Percentiles rank a stretch among this genome's conserved stretches.
These are phyloP conservation scores for Paracanthobrama guichenoti DNA, from an alignment of 2,113 vertebrate species.

Conservation along the genomic window DNA sequence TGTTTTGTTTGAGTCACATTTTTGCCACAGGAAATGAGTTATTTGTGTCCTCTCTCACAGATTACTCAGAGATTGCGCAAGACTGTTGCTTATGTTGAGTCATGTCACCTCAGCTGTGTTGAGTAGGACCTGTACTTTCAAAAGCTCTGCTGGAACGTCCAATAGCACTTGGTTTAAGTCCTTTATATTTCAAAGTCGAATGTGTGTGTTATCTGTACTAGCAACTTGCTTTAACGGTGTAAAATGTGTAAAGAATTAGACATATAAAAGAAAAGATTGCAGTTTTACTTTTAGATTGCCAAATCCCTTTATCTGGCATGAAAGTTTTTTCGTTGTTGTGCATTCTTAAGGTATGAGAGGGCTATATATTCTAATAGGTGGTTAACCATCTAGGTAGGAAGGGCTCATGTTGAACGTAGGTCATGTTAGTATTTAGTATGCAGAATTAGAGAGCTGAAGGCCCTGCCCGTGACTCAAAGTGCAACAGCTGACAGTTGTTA, in stretches of 20 bases:
- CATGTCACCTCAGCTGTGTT: background rate
- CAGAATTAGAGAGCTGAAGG: background rate
- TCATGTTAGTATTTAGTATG: slow-evolving; percentile 41
- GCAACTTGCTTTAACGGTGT: background rate
- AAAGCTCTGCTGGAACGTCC: background rate
- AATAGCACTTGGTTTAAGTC: background rate
- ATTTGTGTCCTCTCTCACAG: slow-evolving; percentile 16
- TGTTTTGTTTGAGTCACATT: background rate
- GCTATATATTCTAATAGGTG: background rate
- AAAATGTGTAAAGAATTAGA: background rate
- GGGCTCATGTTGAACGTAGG: slow-evolving; percentile 21
- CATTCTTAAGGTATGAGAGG: slow-evolving; percentile 1
- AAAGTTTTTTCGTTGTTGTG: background rate
- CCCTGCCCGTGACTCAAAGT: slow-evolving; percentile 35
- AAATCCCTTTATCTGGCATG: background rate
- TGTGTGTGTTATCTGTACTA: background rate
- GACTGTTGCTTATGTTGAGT: slow-evolving; percentile 21
- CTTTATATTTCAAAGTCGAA: background rate
- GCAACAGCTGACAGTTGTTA: slow-evolving; percentile 58
- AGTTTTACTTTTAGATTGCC: background rate
- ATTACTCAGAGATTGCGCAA: slow-evolving; percentile 10
- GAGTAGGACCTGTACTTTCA: background rate
- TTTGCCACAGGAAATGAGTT: slow-evolving; percentile 43
- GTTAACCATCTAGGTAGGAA: background rate
- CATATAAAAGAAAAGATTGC: too few relatives aligned